Evolutionary conservation across 2,888 invertebrate genomes (phyloP).

Genomic region (Ecliptopera silaceata): DNA sequence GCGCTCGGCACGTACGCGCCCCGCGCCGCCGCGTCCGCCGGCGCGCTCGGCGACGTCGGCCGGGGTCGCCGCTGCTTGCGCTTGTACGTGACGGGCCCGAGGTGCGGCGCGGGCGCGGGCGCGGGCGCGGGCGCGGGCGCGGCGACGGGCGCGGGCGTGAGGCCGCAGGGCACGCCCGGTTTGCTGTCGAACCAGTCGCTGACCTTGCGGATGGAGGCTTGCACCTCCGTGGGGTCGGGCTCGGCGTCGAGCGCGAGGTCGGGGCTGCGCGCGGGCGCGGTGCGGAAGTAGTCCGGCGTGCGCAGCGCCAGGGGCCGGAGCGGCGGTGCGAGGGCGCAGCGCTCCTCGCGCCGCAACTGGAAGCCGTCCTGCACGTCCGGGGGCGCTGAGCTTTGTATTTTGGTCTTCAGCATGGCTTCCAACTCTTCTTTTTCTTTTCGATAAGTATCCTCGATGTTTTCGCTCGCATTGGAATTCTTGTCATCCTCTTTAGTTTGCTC

Average conservation of each 20-base stretch:
- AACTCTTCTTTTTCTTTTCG: conserved; percentile 23
- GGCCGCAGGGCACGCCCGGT: not conserved
- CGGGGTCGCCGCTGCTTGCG: not conserved
- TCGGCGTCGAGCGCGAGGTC: not conserved
- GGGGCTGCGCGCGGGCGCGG: conserved; percentile 3
- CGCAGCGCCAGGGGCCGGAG: conserved; percentile 43
- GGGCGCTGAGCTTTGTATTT: conserved; percentile 42
- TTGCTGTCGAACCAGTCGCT: conserved; percentile 2
- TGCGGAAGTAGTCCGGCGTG: conserved; percentile 23
- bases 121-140: not conserved
- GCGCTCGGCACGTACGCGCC: conserved; percentile 1
- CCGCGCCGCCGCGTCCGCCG: not conserved
- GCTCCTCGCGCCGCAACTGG: conserved; percentile 43
- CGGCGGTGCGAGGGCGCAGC: conserved; percentile 56
- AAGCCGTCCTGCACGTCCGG: conserved; percentile 35
- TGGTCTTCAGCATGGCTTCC: conserved; percentile 44
- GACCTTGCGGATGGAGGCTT: conserved; percentile 1
- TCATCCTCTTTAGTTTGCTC: not conserved
- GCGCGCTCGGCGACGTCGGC: not conserved
- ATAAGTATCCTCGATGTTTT: not conserved
- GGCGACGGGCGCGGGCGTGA: not conserved
- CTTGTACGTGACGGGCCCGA: not conserved
- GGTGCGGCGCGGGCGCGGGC: not conserved
- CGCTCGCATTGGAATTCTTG: not conserved
- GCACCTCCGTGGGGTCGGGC: not conserved